Evolutionary conservation across 2,113 vertebrate species (phyloP), one percentile per base, ranked within the genome.

Genomic region (Clarias gariepinus): DNA sequence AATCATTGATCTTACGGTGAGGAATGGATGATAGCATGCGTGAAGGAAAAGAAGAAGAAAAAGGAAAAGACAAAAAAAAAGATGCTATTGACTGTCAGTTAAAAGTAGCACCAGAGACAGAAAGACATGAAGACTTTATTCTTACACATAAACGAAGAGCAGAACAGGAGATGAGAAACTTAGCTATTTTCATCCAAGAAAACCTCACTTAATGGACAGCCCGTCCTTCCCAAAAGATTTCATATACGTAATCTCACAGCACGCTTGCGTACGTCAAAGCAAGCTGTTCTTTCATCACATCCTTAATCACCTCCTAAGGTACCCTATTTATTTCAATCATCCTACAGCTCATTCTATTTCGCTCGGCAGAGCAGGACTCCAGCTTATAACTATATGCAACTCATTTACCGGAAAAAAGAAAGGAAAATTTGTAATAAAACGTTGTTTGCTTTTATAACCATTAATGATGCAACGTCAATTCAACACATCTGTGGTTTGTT

Each of bases 261-360:
- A 63, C 16, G 36, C 30, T 36, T 74, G 55, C 82, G 69, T 84
- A 41, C n/a, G 61, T 74, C 33, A 84, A 58, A 74, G 28, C 30
- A 41, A 25, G 25, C 30, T 63, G 15, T 85, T 77, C 71, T 77
- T 77, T 85, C 58, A 69, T 77, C 36, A 52, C 25, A 63, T 85
- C 71, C 83, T 85, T 85, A 85, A 85, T 61, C 33, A 76, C 71
- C 73, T 77, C 71, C 71, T 85, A 82, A 57, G 79, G 79, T 85
- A 82, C 55, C 71, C 47, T 8, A 52, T 77, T 76, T 85, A 85
- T 88, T 74, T 82, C 78, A 88, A 84, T 74, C 84, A 84, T 79
- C 68, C 68, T 57, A 76, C 83, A 69, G 74, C 15, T 58, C 79
- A 64, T 71, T 63, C 52, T n/a, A 60, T 47, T 61, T 80, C 25